Percentiles rank a stretch among this genome's conserved stretches.
Conservation (phyloP, 2,797 vertebrate species). For the Lithobates sylvaticus region DNA sequence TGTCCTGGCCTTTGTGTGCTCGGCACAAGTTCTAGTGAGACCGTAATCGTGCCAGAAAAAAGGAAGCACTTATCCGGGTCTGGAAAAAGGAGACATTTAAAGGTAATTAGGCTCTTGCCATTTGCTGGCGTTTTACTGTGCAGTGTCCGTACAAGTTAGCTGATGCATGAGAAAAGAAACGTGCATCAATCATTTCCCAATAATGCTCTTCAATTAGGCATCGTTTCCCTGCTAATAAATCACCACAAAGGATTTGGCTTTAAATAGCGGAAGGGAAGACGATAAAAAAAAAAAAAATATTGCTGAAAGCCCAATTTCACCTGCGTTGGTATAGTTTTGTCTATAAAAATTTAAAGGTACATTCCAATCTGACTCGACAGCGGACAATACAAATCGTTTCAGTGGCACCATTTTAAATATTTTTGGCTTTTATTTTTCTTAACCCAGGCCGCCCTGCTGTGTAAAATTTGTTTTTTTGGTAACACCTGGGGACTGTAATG, state of each 20-base stretch:
- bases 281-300: neutral
- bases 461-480: no score
- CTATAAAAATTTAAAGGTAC: no score
- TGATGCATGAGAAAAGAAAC: slow-evolving; percentile 49
- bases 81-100: slow-evolving; percentile 45
- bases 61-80: slow-evolving; percentile 45
- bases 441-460: no score
- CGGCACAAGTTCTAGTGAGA: slow-evolving; percentile 17
- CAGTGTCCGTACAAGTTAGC: slow-evolving; percentile 36
- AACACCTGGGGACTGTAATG: no score
- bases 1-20: slow-evolving; percentile 48
- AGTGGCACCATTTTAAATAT: no score
- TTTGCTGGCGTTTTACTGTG: slow-evolving; percentile 33
- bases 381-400: no score
- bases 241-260: slow-evolving; percentile 12
- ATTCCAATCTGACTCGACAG: no score
- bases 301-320: neutral
- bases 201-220: neutral
- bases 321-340: no score
- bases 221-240: slow-evolving; percentile 48
- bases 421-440: no score
- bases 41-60: slow-evolving; percentile 18
- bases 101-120: slow-evolving; percentile 61
- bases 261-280: neutral
- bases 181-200: slow-evolving; percentile 4